Evolutionary conservation across 2,888 invertebrate species (phyloP), one percentile per base, ranked within the genome.

Genomic region (Agelastica alni): DNA sequence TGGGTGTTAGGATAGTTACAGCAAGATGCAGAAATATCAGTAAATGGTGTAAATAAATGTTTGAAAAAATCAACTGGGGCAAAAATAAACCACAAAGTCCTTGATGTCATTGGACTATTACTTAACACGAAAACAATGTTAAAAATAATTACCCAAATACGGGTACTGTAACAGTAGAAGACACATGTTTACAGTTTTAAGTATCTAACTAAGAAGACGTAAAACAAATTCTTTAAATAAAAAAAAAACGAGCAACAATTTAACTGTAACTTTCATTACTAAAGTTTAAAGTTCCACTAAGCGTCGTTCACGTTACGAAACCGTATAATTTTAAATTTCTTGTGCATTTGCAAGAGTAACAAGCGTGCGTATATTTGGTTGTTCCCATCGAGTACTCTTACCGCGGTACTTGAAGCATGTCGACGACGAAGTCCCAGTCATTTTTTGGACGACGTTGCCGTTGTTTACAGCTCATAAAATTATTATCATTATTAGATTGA

Each of bases 371-470:
- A 48, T 44, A 56, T 56, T 54, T 31, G 51, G 56, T 53, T 56
- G 59, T 56, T 59, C 56, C 51, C 56, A 54, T 49, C 45, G 59
- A 51, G 32, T 28, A 37, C 39, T 37, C 44, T 56, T 48, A 52
- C 17, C 47, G 47, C 45, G 56, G 56, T 52, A 52, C 56, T 28
- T 52, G 48, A 52, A 52, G 30, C 56, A 48, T 56, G 52, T 39
- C 47, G 34, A 47, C 17, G 9, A 47, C 37, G 28, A 47, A 47
- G 39, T 20, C 37, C 39, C 16, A 26, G 17, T 30, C 7, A 30
- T 28, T 47, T 47, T 47, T 31, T 16, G 34, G 31, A 7, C 46
- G 17, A 9, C 34, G 36, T 36, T 46, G 46, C 46, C 46, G 32
- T n/a, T n/a, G n/a, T n/a, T n/a, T n/a, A 36, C 34, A 20, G 9